phyloP scores from a whole-genome alignment of 2,113 vertebrate genomes.

The Cynopterus brachyotis region DNA sequence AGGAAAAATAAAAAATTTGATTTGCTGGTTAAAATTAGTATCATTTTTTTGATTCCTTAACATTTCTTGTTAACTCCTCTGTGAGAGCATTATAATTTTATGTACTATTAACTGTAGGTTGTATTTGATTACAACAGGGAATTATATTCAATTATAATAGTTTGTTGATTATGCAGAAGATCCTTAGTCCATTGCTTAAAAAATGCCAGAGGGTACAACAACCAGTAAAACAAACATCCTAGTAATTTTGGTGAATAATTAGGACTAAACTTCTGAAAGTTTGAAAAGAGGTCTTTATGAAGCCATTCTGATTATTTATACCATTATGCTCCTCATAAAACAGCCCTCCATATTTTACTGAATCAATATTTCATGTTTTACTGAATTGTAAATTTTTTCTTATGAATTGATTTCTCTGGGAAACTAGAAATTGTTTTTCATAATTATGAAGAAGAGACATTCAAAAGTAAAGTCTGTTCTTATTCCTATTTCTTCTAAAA shows the following conservation, averaged over 20 bases:
- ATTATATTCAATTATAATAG: background rate
- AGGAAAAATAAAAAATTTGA: constrained; percentile 31
- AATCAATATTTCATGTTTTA: background rate
- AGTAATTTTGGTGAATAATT: background rate
- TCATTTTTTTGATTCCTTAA: background rate
- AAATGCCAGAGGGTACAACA: background rate
- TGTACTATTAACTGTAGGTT: background rate
- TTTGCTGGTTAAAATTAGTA: background rate
- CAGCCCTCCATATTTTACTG: background rate
- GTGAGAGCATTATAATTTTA: background rate
- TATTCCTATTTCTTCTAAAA: background rate
- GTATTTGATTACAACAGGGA: background rate
- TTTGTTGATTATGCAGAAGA: background rate
- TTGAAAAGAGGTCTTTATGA: background rate
- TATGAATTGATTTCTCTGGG: background rate
- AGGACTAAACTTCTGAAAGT: background rate
- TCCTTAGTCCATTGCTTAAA: background rate
- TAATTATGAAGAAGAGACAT: background rate
- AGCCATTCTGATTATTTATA: background rate
- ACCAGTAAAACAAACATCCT: background rate
- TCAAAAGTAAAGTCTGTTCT: background rate
- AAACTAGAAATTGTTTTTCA: background rate
- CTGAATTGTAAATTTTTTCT: background rate
- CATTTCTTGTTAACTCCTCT: background rate
- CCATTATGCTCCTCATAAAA: background rate